A percentile compares a stretch with the other conserved stretches of the same genome.
These are phyloP conservation scores for Gambusia holbrooki DNA, from an alignment of 2,113 vertebrate species.

Conservation along the genomic window DNA sequence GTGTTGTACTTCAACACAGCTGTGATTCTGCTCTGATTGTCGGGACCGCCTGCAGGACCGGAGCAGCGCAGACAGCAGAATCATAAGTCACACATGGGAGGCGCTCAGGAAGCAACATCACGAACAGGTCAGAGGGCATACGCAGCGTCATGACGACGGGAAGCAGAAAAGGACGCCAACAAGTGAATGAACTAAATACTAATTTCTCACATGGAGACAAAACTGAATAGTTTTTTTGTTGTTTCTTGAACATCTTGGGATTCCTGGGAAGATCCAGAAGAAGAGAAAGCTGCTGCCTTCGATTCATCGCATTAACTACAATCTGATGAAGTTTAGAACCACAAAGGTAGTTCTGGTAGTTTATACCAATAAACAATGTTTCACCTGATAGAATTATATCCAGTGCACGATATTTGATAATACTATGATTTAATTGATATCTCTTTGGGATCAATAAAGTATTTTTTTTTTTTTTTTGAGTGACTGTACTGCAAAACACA, in stretches of 20 bases:
- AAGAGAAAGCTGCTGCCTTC: too few species aligned
- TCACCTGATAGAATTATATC: not conserved
- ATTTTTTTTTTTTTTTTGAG: too few species aligned
- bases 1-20: conserved; percentile 40
- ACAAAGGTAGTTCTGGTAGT: too few species aligned
- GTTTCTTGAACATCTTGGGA: not conserved
- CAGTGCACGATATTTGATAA: too few species aligned
- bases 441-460: too few species aligned
- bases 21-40: conserved; percentile 50
- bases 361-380: too few species aligned
- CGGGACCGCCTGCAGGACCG: conserved; percentile 44
- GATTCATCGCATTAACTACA: too few species aligned
- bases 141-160: conserved; percentile 16
- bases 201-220: conserved; percentile 1
- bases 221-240: not conserved
- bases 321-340: too few species aligned
- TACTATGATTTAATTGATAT: too few species aligned
- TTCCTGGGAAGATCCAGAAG: too few species aligned
- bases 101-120: conserved; percentile 15
- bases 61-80: conserved; percentile 28
- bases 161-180: not conserved
- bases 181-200: not conserved
- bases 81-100: conserved; percentile 39
- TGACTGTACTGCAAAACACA: too few species aligned
- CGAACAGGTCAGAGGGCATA: conserved; percentile 23